Evolutionary conservation across 1,140 invertebrate genomes (phyloP).

Genomic region (Sarcophaga peregrina): DNA sequence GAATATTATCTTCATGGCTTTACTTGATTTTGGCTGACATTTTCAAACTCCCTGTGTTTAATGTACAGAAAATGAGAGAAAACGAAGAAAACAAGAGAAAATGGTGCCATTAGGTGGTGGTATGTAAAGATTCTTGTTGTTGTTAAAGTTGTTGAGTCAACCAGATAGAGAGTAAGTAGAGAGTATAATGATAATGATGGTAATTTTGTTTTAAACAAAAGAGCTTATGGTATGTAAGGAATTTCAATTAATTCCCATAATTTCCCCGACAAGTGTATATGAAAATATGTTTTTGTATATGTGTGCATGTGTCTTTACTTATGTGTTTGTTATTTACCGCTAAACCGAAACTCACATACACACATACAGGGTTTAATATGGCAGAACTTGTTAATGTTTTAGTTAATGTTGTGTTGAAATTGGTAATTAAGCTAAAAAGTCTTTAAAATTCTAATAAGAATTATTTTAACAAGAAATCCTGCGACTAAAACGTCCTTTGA

Average conservation of each 20-base stretch:
- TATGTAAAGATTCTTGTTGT: background rate
- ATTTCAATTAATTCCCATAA: slow-evolving; percentile 67
- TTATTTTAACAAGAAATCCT: no score
- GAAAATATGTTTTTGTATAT: background rate
- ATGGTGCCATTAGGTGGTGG: background rate
- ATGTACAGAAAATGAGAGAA: background rate
- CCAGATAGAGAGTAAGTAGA: background rate
- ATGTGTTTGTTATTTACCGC: slow-evolving; percentile 19
- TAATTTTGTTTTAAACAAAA: slow-evolving; percentile 64
- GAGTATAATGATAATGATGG: slow-evolving; percentile 56
- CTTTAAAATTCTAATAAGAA: no score
- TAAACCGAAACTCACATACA: slow-evolving; percentile 6
- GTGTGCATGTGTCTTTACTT: no score
- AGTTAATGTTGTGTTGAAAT: background rate
- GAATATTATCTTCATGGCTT: no score
- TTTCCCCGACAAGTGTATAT: slow-evolving; percentile 49
- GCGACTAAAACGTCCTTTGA: no score
- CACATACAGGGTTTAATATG: background rate
- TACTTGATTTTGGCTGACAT: slow-evolving; percentile 8
- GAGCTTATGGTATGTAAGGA: slow-evolving; percentile 63
- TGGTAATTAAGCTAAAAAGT: no score
- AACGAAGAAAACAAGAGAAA: background rate
- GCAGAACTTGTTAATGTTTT: background rate
- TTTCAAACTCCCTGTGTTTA: background rate
- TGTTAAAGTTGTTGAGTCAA: background rate